phyloP scores from a whole-genome alignment of 2,888 invertebrate genomes.

The Drosophila robusta region DNA sequence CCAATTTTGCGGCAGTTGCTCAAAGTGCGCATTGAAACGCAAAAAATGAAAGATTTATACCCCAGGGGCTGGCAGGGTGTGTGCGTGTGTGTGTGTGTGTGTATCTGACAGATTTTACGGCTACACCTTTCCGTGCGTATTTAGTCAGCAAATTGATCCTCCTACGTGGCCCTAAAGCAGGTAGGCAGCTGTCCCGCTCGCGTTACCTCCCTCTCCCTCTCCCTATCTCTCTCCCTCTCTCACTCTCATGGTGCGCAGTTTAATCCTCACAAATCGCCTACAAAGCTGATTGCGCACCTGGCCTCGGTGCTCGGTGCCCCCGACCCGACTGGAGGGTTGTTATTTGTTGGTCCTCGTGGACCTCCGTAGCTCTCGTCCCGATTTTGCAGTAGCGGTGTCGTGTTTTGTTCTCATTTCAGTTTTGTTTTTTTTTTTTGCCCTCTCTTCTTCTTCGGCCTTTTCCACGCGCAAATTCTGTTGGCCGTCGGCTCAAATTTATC shows the following conservation, averaged over 20 bases:
- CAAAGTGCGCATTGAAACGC: conserved; percentile 76
- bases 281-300: conserved; percentile 81
- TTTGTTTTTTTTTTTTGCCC: conserved; percentile 17
- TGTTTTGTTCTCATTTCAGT: conserved; percentile 68
- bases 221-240: neutral
- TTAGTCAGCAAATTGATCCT: conserved; percentile 80
- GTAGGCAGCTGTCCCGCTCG: conserved; percentile 59
- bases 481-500: conserved; percentile 33
- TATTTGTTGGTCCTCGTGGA: conserved; percentile 17
- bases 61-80: conserved; percentile 5
- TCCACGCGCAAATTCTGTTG: conserved; percentile 6
- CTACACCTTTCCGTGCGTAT: conserved; percentile 76
- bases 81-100: conserved; percentile 31
- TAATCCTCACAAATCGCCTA: conserved; percentile 81
- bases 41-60: conserved; percentile 72
- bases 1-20: conserved; percentile 67
- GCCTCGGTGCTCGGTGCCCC: conserved; percentile 32
- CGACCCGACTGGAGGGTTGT: conserved; percentile 56
- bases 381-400: conserved; percentile 62
- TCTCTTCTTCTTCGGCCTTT: neutral
- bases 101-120: conserved; percentile 70
- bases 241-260: conserved; percentile 60
- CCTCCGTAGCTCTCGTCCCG: conserved; percentile 11
- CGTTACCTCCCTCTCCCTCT: conserved; percentile 5
- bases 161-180: conserved; percentile 64